Base-by-base conservation (phyloP, 2,888 invertebrate species). In the Luffia ferchaultella region DNA sequence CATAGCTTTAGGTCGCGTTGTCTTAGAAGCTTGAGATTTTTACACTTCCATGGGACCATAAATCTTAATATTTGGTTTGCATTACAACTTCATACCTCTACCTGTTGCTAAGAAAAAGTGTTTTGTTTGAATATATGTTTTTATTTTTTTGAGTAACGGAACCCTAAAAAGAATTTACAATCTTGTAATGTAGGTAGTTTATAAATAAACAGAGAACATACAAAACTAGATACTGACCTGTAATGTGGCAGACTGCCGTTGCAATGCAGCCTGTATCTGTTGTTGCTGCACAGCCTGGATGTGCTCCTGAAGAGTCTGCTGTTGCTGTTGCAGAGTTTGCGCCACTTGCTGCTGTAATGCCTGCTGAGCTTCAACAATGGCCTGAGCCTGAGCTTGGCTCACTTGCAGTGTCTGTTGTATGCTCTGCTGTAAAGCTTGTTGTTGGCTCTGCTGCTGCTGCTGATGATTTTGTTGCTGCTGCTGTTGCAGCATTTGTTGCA, bases 271-370 rank as follows among this genome's bases (percentile, higher is more conserved):
- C 60, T 83, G 83, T 47, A 83, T 80, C 57, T 83, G 80, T 59
- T 80, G 82, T 60, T 82, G 83, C 52, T 80, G 80, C 1, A 78
- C 80, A 2, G 74, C 80, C 61, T 82, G 82, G 52, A 83, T 62
- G 58, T 79, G 80, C 48, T 82, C 82, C 58, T 82, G 82, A 66
- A 83, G 59, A 42, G 70, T 69, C 55, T 79, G 83, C 53, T 79
- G 79, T 53, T 53, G 54, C 18, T 54, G 82, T 59, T 85, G 83
- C 62, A 82, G 57, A 2, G 74, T 64, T 57, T 83, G 78, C 1
- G 76, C 79, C 19, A 80, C 82, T 62, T 80, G 82, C 40, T 84
- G 84, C 57, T 82, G 82, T 54, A 82, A 56, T 2, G 70, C 79
- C 12, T 76, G 80, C 53, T 82, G 80, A 15, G 79, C 83, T 53